Conservation (phyloP, 2,888 invertebrate species). For the Aporophyla nigra region DNA sequence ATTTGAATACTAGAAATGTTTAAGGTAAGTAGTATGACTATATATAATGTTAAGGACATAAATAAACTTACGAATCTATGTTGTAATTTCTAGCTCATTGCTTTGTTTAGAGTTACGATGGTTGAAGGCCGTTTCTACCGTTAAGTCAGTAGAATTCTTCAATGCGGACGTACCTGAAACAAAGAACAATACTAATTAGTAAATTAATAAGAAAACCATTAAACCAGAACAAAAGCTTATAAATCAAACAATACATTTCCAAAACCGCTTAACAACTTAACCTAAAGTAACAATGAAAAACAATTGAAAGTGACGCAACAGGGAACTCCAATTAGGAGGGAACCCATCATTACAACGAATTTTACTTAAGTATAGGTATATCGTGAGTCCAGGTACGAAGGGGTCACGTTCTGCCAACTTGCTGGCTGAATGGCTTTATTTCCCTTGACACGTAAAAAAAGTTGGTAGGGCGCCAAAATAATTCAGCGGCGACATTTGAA, state of each 20-base stretch:
- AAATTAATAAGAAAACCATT: constrained; percentile 18
- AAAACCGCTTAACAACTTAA: constrained; percentile 20
- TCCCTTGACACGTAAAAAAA: constrained; percentile 42
- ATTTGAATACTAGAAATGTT: neutral
- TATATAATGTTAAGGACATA: neutral
- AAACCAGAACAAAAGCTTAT: constrained; percentile 24
- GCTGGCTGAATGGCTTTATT: constrained; percentile 38
- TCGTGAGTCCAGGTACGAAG: constrained; percentile 31
- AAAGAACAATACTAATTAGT: constrained; percentile 40
- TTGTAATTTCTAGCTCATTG: neutral
- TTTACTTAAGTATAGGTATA: constrained; percentile 32
- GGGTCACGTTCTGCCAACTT: constrained; percentile 58
- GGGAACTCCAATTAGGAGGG: constrained; percentile 53
- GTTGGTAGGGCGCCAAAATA: constrained; percentile 24
- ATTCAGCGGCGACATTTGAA: constrained; percentile 31
- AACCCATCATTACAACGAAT: constrained; percentile 34
- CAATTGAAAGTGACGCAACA: constrained; percentile 26
- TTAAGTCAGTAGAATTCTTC: neutral
- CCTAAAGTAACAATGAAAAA: constrained; percentile 33
- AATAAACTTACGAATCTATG: too few relatives aligned
- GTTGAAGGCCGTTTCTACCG: neutral
- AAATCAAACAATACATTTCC: constrained; percentile 33
- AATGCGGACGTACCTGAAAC: constrained; percentile 50
- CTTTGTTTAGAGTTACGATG: neutral
- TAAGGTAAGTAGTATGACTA: neutral